Conservation (phyloP, 2,797 vertebrate species). For the Falco berigora region DNA sequence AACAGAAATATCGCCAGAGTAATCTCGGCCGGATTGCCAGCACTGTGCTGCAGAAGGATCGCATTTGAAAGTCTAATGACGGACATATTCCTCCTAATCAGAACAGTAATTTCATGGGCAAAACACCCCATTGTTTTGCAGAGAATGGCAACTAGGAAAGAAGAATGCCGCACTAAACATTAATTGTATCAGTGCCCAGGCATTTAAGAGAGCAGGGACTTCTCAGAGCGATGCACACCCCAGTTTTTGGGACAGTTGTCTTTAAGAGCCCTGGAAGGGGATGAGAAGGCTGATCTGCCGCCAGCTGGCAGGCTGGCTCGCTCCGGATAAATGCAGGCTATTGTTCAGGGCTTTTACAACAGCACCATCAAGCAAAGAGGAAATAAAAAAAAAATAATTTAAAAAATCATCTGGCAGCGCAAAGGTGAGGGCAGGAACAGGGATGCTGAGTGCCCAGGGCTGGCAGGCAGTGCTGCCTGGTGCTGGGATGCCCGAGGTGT, state of each 20-base stretch:
- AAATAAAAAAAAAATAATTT: background rate
- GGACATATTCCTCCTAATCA: background rate
- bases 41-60: background rate
- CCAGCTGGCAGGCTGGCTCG: conserved; percentile 10
- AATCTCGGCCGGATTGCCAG: background rate
- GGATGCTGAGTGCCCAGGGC: background rate
- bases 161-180: background rate
- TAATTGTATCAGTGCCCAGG: background rate
- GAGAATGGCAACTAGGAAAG: conserved; percentile 29
- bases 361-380: background rate
- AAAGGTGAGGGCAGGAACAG: background rate
- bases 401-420: background rate
- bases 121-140: conserved; percentile 4
- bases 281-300: background rate
- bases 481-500: background rate
- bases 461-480: background rate
- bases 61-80: conserved; percentile 38
- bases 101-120: conserved; percentile 38
- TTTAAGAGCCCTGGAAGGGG: conserved; percentile 8
- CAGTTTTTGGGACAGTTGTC: background rate
- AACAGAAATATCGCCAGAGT: background rate
- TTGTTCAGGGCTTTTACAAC: conserved; percentile 12
- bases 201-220: background rate
- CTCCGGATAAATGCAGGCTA: background rate
- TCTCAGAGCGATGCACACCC: background rate